Base-by-base conservation (phyloP, 2,888 invertebrate genomes). In the Neelides folsomi region DNA sequence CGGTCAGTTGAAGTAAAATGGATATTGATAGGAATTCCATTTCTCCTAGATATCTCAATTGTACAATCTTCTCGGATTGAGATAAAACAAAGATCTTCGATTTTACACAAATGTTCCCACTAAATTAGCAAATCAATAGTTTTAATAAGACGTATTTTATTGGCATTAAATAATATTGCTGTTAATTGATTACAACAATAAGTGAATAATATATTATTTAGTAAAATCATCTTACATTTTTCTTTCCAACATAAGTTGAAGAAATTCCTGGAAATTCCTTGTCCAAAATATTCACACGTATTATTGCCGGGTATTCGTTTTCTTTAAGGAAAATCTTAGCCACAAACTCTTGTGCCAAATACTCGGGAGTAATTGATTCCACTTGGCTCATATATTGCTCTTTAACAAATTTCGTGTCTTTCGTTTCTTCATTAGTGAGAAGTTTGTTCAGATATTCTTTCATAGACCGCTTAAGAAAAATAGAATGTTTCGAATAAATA, bases 41-140 rank as follows among this genome's bases (percentile, higher is more conserved):
- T 79, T 67, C 80, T 78, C 56, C 85, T 73, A 18, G 82, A 82
- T 56, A 87, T 79, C 73, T 86, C 84, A 44, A 87, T 77, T 1
- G 79, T 80, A 48, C 79, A 75, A 60, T 85, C 82, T 49, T 68
- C 71, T 65, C 74, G 77, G 56, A 85, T 79, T 52, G 85, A 86
- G 62, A 90, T 72, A 67, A 82, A 86, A 67, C 85, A 86, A 55
- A 92, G 72, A 64, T 89, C 86, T 69, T 87, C 87, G 66, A 90
- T 81, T 36, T 81, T 76, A 66, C 87, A 86, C 8, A 88, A 75
- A 60, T 80, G 77, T 53, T 75, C 73, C 82, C 82, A 83, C 82
- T 83, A 68, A 19, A 75, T n/a, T n/a, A n/a, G n/a, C n/a, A 68
- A 68, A 48, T 48, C 60, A 60, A 43, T 45, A 43, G 15, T 35